These are phyloP conservation scores for Tokudaia tokunoshimensis DNA, from an alignment of 2,797 vertebrate species.

Conservation along the genomic window DNA sequence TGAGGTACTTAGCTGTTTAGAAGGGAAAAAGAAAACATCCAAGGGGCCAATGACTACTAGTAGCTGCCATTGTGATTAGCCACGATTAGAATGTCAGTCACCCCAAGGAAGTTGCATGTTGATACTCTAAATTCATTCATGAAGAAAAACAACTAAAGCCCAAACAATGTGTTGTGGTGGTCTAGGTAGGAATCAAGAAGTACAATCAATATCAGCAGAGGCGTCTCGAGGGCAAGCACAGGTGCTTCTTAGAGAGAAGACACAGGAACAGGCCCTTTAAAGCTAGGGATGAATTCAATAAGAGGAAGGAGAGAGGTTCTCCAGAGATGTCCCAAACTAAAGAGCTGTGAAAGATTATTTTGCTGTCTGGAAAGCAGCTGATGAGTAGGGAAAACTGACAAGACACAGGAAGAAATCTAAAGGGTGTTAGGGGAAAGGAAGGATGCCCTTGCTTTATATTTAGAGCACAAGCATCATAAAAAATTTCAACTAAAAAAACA, in stretches of 20 bases:
- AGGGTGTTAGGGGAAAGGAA: neutral
- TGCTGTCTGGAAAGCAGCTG: neutral
- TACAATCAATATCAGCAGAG: neutral
- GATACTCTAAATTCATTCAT: slow-evolving; percentile 27
- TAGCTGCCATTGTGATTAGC: neutral
- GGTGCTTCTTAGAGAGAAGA: neutral
- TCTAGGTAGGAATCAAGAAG: neutral
- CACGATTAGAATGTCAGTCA: neutral
- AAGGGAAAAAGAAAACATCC: neutral
- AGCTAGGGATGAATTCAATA: neutral
- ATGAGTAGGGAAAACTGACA: neutral
- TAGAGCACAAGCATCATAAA: neutral
- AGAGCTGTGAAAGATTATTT: neutral
- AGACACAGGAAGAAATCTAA: neutral
- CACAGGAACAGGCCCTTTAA: neutral
- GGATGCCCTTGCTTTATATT: neutral
- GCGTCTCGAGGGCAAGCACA: neutral
- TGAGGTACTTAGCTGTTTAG: neutral
- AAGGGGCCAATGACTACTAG: neutral
- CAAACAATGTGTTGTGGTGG: neutral
- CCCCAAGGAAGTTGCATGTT: neutral
- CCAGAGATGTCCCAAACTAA: neutral
- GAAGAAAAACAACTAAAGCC: slow-evolving; percentile 28
- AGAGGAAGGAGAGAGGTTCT: neutral
- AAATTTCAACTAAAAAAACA: neutral